Percentiles rank a stretch among this genome's conserved stretches.
Conservation (phyloP, 2,113 vertebrate species). For the Numida meleagris region DNA sequence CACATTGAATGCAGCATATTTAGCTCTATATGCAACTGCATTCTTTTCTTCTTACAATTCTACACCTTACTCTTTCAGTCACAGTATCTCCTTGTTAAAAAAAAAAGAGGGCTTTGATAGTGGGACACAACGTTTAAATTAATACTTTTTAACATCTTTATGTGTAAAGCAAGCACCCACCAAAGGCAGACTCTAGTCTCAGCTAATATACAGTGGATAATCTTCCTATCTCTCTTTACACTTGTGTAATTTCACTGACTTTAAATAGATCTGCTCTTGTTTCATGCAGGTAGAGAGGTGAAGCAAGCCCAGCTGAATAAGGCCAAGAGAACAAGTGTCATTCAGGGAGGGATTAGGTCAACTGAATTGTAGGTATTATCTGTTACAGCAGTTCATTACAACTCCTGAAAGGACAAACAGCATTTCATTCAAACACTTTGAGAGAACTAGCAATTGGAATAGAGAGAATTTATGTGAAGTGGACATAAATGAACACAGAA, state of each 20-base stretch:
- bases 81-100: background rate
- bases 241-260: background rate
- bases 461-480: conserved; percentile 8
- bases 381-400: background rate
- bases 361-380: background rate
- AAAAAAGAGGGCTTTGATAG: background rate
- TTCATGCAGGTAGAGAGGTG: background rate
- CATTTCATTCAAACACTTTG: background rate
- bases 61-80: background rate
- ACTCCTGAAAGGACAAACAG: conserved; percentile 43
- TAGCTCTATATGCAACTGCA: background rate
- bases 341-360: background rate
- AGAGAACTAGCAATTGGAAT: background rate
- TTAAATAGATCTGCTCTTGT: background rate
- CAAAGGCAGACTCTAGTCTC: background rate
- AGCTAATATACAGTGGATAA: conserved; percentile 1
- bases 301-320: background rate
- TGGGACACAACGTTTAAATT: background rate
- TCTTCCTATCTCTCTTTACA: background rate
- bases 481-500: conserved; percentile 6
- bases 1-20: background rate
- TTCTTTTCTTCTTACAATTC: background rate
- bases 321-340: background rate
- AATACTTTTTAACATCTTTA: conserved; percentile 4
- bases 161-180: background rate